Base-by-base conservation (phyloP, 2,113 vertebrate species). In the Sylvia atricapilla region DNA sequence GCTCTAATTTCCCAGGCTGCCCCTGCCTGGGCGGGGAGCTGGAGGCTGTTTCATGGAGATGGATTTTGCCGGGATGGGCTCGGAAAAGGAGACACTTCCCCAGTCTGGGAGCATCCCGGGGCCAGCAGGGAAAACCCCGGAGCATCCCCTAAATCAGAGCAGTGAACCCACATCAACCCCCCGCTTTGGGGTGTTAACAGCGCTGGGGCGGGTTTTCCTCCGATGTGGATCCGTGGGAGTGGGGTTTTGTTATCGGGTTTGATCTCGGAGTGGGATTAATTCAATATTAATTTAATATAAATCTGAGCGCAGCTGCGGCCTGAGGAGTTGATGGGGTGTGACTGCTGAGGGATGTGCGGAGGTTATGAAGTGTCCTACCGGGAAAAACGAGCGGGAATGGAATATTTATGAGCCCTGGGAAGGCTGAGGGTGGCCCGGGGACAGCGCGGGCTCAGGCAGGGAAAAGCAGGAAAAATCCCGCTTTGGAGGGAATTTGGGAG, bases 1-100 rank as follows among this genome's bases (percentile, higher is more conserved):
- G 33, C 74, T 73, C 49, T 92, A 64, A 92, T 97, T 98, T 97
- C 94, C 95, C 35, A 31, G 94, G 96, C 97, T 11, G 46, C 73
- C 98, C 97, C 81, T 85, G 58, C 72, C 33, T 35, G 81, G 82
- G 50, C 6, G 1, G 13, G 47, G 28, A 72, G 66, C 68, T 73
- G 86, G 60, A 94, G 56, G 58, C 87, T 79, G 18, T 27, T 82
- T 25, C 55, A 60, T 14, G 17, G 43, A 49, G 66, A 94, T 93
- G 93, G 76, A 90, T 93, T 97, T 96, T 95, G 31, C 87, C 33
- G 11, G 93, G 94, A 86, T 2, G 74, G 74, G 64, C 10, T 86
- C 6, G 30, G 74, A 28, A 31, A 55, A 62, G 63, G 55, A 35
- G 13, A 10, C 3, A 2, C n/a, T 81, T 87, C 66, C 66, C 67